Percentiles rank a stretch among this genome's conserved stretches.
Evolutionary conservation across 64 coral and sea anemone genomes (phyloP).

Genomic region (Montipora efflorescens): DNA sequence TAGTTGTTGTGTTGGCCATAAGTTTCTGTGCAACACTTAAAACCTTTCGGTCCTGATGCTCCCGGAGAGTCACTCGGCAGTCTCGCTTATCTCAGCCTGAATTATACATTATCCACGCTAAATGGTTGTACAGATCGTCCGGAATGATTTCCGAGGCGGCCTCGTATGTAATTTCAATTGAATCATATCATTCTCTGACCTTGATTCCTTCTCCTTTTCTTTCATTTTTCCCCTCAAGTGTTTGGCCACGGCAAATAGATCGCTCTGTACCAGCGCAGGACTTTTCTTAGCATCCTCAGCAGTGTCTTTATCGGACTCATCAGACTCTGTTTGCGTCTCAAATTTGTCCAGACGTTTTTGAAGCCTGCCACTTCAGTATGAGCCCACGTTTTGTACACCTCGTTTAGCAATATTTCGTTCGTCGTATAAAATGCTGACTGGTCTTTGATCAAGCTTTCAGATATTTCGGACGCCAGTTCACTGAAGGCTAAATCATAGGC

Average conservation of each 20-base stretch:
- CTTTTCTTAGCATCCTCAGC: not conserved
- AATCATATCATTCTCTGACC: constrained; percentile 10
- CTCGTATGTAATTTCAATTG: constrained; percentile 35
- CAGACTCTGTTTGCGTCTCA: constrained; percentile 11
- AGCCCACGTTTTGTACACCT: constrained; percentile 24
- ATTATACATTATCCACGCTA: constrained; percentile 47
- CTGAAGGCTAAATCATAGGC: constrained; percentile 35
- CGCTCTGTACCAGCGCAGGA: not conserved
- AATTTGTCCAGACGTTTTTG: constrained; percentile 25
- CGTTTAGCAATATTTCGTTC: constrained; percentile 26
- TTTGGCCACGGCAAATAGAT: constrained; percentile 14
- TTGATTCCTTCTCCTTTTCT: constrained; percentile 38
- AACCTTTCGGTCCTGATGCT: constrained; percentile 15
- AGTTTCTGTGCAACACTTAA: constrained; percentile 29
- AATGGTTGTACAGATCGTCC: constrained; percentile 43
- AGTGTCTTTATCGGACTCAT: not conserved
- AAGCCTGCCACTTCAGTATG: constrained; percentile 26
- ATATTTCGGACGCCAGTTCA: constrained; percentile 34
- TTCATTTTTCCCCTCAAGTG: constrained; percentile 24
- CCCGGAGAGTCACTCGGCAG: constrained; percentile 4
- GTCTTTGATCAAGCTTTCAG: constrained; percentile 36
- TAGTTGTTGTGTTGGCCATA: constrained; percentile 32
- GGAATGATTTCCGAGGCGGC: constrained; percentile 11
- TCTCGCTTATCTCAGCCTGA: not conserved
- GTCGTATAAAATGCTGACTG: constrained; percentile 24